These are phyloP conservation scores for Drosophila peninsularis DNA, from an alignment of 2,888 invertebrate genomes.

Conservation along the genomic window DNA sequence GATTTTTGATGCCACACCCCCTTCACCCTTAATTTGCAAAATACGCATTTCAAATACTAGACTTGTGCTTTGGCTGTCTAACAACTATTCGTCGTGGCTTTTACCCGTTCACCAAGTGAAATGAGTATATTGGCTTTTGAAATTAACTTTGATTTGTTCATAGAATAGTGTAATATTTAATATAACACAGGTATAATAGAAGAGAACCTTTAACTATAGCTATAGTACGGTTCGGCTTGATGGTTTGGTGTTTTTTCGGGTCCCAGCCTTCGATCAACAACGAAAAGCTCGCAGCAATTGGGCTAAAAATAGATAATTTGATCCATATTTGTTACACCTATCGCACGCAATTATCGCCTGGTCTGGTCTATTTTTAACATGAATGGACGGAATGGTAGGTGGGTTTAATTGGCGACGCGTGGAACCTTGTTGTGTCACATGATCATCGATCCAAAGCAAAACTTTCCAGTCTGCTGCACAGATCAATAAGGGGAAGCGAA, in stretches of 20 bases:
- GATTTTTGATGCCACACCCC: too few species aligned
- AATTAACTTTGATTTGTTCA: too few species aligned
- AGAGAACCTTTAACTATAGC: slow-evolving; percentile 28
- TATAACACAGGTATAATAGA: background rate
- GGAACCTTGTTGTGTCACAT: slow-evolving; percentile 37
- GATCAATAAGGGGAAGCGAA: slow-evolving; percentile 27
- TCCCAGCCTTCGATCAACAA: slow-evolving; percentile 6
- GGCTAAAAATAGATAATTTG: slow-evolving; percentile 52
- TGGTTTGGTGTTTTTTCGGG: background rate
- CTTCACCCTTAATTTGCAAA: too few species aligned
- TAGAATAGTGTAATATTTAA: too few species aligned
- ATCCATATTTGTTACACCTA: slow-evolving; percentile 38
- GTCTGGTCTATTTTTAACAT: slow-evolving; percentile 55
- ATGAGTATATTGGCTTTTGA: background rate
- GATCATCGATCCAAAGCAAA: slow-evolving; percentile 38
- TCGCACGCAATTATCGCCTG: slow-evolving; percentile 56
- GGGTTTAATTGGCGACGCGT: slow-evolving; percentile 7
- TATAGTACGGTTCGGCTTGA: slow-evolving; percentile 10
- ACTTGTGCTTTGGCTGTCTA: too few species aligned
- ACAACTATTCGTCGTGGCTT: slow-evolving; percentile 29
- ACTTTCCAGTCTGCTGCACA: slow-evolving; percentile 70
- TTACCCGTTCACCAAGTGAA: background rate
- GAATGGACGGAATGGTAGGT: background rate
- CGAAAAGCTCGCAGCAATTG: slow-evolving; percentile 20
- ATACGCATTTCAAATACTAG: too few species aligned